A percentile compares a stretch with the other conserved stretches of the same genome.
These are phyloP conservation scores for Synanthedon andrenaeformis DNA, from an alignment of 2,888 invertebrate species.

Conservation along the genomic window DNA sequence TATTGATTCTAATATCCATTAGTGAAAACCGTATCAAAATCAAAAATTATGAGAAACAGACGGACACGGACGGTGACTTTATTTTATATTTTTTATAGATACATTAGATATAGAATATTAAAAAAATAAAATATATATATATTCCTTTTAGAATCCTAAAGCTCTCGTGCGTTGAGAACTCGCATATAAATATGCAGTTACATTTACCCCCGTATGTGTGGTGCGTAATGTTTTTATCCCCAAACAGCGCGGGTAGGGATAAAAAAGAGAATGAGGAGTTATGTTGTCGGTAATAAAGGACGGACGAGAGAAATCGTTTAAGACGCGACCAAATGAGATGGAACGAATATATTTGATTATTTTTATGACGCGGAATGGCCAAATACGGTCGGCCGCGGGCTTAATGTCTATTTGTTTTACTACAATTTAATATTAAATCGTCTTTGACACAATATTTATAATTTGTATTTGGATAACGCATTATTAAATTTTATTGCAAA, in stretches of 20 bases:
- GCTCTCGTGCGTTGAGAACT: conserved; percentile 16
- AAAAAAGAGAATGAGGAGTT: conserved; percentile 71
- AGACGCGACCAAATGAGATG: conserved; percentile 69
- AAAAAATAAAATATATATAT: no score
- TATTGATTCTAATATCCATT: no score
- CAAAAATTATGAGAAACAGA: no score
- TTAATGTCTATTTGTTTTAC: conserved; percentile 65
- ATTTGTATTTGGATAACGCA: no score
- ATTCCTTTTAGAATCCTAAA: no score
- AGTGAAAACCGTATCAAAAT: no score
- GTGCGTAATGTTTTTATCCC: conserved; percentile 25
- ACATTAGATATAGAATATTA: no score
- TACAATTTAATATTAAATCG: conserved; percentile 51
- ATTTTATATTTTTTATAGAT: no score
- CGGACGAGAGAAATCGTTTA: conserved; percentile 71
- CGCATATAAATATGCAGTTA: conserved; percentile 63
- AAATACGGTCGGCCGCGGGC: conserved; percentile 38
- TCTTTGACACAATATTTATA: conserved; percentile 28
- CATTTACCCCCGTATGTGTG: conserved; percentile 38
- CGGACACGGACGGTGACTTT: no score
- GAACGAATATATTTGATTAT: conserved; percentile 71
- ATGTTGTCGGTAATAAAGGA: conserved; percentile 70
- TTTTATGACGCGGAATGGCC: conserved; percentile 67
- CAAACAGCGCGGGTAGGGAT: conserved; percentile 58
- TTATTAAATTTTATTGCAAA: no score